Evolutionary conservation across 2,888 invertebrate genomes (phyloP).

Genomic region (Diabrotica balteata): DNA sequence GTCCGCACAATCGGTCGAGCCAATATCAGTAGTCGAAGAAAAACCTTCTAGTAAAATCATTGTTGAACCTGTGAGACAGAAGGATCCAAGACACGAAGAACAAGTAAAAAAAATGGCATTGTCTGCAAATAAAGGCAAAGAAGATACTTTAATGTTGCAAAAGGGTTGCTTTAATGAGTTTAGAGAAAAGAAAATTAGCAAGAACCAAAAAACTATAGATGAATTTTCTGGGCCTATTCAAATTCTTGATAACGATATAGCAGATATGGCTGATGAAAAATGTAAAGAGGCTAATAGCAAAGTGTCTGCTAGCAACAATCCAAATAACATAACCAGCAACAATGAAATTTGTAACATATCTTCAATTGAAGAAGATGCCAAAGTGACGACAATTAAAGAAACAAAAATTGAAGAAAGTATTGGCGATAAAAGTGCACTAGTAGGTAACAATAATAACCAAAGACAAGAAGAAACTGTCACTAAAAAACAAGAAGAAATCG

Average conservation of each 20-base stretch:
- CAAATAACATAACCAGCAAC: not conserved
- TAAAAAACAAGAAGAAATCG: not conserved
- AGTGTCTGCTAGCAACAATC: not conserved
- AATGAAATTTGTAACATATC: constrained; percentile 1
- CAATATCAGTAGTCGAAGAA: constrained; percentile 9
- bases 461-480: not conserved
- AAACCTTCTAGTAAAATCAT: constrained; percentile 37
- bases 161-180: constrained; percentile 54
- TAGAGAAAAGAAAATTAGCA: constrained; percentile 48
- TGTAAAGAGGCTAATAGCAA: not conserved
- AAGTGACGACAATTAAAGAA: not conserved
- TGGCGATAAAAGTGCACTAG: not conserved
- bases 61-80: constrained; percentile 42
- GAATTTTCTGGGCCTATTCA: constrained; percentile 36
- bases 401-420: not conserved
- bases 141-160: constrained; percentile 49
- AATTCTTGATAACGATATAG: constrained; percentile 18
- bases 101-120: constrained; percentile 48
- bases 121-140: constrained; percentile 47
- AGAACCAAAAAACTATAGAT: constrained; percentile 31
- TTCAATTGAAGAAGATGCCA: not conserved
- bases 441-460: not conserved
- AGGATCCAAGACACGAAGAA: constrained; percentile 46
- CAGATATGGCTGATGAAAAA: not conserved
- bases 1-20: constrained; percentile 14